A percentile compares a stretch with the other conserved stretches of the same genome.
Evolutionary conservation across 1,140 invertebrate species (phyloP).

Genomic region (Papilio glaucus): DNA sequence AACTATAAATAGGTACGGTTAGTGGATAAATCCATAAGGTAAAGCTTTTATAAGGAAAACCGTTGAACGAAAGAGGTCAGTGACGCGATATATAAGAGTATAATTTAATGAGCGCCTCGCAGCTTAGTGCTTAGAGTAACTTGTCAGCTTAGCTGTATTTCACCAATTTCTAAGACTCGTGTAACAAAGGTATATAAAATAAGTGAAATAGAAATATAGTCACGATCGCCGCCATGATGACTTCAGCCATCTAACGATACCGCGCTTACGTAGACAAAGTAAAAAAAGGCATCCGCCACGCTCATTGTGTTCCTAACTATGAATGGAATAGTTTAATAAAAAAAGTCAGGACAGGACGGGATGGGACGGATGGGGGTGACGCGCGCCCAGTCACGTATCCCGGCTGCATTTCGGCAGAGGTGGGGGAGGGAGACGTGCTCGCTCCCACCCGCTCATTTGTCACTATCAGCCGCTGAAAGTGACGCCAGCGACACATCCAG

Average conservation of each 20-base stretch:
- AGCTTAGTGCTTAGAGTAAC: not conserved
- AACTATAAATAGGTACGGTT: not conserved
- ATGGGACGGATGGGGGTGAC: slow-evolving; percentile 38
- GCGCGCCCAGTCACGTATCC: slow-evolving; percentile 40
- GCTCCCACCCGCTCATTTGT: slow-evolving; percentile 44
- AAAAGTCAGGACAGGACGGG: slow-evolving; percentile 3
- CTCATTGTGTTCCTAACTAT: slow-evolving; percentile 20
- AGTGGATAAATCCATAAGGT: not conserved
- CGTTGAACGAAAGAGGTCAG: slow-evolving; percentile 1
- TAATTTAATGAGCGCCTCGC: not conserved
- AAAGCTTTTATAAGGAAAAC: not conserved
- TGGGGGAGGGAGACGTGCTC: not conserved
- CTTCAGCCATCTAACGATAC: not conserved
- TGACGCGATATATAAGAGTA: slow-evolving; percentile 1
- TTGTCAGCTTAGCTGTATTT: not conserved
- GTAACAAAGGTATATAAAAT: not conserved
- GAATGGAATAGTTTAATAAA: slow-evolving; percentile 34
- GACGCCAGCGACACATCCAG: not conserved
- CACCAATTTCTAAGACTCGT: no score
- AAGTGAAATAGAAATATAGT: not conserved
- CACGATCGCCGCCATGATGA: not conserved
- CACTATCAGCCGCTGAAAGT: slow-evolving; percentile 40
- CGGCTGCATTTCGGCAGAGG: not conserved
- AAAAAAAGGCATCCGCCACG: slow-evolving; percentile 16
- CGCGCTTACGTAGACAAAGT: slow-evolving; percentile 1